Percentiles rank a stretch among this genome's conserved stretches.
phyloP scores from a whole-genome alignment of 1,140 invertebrate genomes.

The Aphelinus certus region DNA sequence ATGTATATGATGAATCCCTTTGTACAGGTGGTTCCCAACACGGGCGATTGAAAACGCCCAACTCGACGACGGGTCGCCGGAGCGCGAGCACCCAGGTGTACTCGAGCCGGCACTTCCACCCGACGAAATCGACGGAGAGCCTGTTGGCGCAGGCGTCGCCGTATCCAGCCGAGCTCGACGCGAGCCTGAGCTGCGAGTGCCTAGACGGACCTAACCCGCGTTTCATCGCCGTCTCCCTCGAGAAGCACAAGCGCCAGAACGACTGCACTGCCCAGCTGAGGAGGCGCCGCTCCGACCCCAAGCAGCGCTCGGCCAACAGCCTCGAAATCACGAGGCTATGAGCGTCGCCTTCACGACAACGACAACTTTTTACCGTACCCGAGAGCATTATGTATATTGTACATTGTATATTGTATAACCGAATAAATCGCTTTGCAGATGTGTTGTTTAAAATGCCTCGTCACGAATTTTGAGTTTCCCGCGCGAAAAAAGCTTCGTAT shows the following conservation, averaged over 20 bases:
- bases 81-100: conserved; percentile 55
- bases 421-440: conserved; percentile 27
- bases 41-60: conserved; percentile 64
- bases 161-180: conserved; percentile 70
- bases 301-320: conserved; percentile 56
- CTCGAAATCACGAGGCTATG: conserved; percentile 65
- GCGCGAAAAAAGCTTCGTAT: no score
- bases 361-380: neutral
- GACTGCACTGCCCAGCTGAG: conserved; percentile 55
- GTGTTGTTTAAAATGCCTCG: neutral
- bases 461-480: no score
- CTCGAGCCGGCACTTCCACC: conserved; percentile 67
- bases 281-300: conserved; percentile 59
- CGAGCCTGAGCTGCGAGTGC: conserved; percentile 75
- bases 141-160: conserved; percentile 70
- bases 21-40: conserved; percentile 46
- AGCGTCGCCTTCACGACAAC: conserved; percentile 17
- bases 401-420: conserved; percentile 22
- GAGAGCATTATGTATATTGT: conserved; percentile 13
- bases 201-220: conserved; percentile 63
- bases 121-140: conserved; percentile 83
- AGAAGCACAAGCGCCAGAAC: conserved; percentile 54
- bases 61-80: conserved; percentile 49
- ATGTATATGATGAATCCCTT: no score
- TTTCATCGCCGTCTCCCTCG: conserved; percentile 55